phyloP scores from a whole-genome alignment of 2,888 invertebrate species.

The Arrhopalites spinosus region DNA sequence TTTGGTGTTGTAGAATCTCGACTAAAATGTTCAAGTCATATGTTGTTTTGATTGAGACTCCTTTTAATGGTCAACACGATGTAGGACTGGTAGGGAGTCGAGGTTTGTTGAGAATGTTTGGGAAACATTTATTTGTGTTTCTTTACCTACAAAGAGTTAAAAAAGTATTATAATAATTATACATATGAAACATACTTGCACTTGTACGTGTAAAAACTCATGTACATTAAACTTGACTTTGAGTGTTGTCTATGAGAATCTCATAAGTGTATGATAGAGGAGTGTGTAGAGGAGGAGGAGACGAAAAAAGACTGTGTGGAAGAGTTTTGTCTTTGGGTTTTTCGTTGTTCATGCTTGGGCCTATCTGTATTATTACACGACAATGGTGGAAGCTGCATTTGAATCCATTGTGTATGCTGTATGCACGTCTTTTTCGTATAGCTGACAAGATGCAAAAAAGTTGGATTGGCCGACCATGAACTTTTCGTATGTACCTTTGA shows the following conservation, averaged over 20 bases:
- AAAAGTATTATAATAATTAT: too few species aligned
- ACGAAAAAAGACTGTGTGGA: neutral
- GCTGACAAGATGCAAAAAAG: conserved; percentile 40
- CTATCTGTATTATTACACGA: neutral
- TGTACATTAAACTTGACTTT: too few species aligned
- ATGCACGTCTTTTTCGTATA: conserved; percentile 11
- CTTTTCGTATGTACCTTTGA: conserved; percentile 24
- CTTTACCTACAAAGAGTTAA: neutral
- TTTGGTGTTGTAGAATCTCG: too few species aligned
- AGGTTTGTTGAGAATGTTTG: neutral
- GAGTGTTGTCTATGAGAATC: too few species aligned
- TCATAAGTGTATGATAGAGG: too few species aligned
- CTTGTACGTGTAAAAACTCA: too few species aligned
- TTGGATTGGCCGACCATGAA: conserved; percentile 46
- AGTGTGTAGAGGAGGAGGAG: too few species aligned
- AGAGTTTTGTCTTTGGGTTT: neutral
- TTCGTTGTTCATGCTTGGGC: neutral
- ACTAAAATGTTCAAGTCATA: too few species aligned
- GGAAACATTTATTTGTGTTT: conserved; percentile 23
- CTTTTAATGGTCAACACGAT: too few species aligned
- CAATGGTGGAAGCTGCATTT: neutral
- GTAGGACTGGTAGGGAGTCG: too few species aligned
- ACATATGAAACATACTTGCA: too few species aligned
- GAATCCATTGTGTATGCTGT: neutral
- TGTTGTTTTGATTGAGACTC: too few species aligned